These are phyloP conservation scores for Stomorhina lunata DNA, from an alignment of 2,888 invertebrate species.

Conservation along the genomic window DNA sequence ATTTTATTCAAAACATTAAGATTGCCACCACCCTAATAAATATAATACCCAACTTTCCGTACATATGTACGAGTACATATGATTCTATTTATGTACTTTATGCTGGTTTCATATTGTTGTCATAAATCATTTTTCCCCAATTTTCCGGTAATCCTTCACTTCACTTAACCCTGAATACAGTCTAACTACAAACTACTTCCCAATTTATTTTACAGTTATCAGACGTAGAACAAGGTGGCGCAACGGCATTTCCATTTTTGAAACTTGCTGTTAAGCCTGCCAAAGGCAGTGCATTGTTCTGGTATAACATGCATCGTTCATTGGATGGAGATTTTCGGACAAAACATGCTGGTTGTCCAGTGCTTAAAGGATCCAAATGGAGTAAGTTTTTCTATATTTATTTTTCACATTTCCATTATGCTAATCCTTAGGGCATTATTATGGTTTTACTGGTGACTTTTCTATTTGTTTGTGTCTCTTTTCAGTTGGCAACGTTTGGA, in stretches of 20 bases:
- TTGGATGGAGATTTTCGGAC: conserved; percentile 95
- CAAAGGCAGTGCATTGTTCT: conserved; percentile 95
- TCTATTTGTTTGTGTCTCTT: conserved; percentile 8
- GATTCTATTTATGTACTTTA: background rate
- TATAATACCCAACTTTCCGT: background rate
- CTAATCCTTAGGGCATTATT: conserved; percentile 1
- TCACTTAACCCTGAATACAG: background rate
- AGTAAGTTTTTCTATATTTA: conserved; percentile 81
- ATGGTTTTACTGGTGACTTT: conserved; percentile 54
- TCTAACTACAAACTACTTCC: background rate
- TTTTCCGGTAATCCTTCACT: background rate
- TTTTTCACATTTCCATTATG: conserved; percentile 66
- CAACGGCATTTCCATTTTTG: conserved; percentile 96
- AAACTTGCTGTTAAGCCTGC: conserved; percentile 92
- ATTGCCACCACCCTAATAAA: background rate
- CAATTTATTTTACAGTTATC: conserved; percentile 86
- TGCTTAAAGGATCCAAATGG: conserved; percentile 97
- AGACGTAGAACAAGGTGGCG: conserved; percentile 97
- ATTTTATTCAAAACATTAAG: too few relatives aligned
- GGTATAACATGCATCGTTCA: conserved; percentile 95
- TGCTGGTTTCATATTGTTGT: conserved; percentile 13
- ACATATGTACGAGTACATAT: too few relatives aligned
- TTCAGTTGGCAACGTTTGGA: conserved; percentile 92
- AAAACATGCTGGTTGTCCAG: conserved; percentile 97
- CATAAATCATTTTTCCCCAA: background rate